phyloP scores from a whole-genome alignment of 2,113 vertebrate genomes.

The Canis aureus region DNA sequence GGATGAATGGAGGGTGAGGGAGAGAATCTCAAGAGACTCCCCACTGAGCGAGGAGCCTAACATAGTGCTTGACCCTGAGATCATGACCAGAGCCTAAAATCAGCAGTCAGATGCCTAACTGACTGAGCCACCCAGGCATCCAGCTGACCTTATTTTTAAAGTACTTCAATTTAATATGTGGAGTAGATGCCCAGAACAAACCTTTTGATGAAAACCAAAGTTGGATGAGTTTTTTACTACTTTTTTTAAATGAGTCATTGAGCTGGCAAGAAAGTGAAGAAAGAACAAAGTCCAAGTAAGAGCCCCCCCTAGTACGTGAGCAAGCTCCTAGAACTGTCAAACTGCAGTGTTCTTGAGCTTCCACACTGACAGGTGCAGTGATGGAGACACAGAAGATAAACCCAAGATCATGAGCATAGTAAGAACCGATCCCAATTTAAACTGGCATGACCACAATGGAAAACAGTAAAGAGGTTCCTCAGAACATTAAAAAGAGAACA shows the following conservation, averaged over 20 bases:
- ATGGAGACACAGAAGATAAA: background rate
- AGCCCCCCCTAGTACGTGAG: background rate
- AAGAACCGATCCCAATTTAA: background rate
- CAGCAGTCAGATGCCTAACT: background rate
- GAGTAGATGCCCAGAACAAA: background rate
- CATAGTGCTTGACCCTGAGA: background rate
- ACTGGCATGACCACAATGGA: background rate
- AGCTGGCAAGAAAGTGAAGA: background rate
- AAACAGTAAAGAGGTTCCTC: background rate
- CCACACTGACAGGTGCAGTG: too few relatives aligned
- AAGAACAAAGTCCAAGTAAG: background rate
- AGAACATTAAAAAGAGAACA: background rate
- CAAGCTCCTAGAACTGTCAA: background rate
- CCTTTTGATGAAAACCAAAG: slow-evolving; percentile 32
- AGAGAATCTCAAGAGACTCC: background rate
- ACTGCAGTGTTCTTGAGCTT: background rate
- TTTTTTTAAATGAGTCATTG: background rate
- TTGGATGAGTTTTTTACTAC: background rate
- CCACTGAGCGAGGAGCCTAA: background rate
- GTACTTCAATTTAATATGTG: background rate
- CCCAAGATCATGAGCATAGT: background rate
- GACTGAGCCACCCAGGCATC: background rate
- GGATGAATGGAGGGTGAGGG: background rate
- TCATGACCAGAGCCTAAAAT: background rate
- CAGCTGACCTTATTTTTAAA: background rate